Percentiles rank a stretch among this genome's conserved stretches.
Evolutionary conservation across 2,888 invertebrate genomes (phyloP).

Genomic region (Steinernema carpocapsae): DNA sequence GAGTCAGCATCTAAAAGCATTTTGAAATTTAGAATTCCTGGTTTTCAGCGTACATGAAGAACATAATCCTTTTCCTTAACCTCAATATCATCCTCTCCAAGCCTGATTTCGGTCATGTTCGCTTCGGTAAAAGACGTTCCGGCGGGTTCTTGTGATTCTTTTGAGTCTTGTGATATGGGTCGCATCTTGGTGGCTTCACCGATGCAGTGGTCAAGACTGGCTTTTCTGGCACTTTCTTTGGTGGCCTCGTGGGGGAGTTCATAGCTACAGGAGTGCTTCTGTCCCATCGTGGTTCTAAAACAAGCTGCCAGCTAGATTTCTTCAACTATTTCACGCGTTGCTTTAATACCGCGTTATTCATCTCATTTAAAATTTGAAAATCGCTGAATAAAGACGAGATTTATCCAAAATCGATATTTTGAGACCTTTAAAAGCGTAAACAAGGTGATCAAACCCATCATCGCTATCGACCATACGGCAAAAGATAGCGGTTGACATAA

Average conservation of each 20-base stretch:
- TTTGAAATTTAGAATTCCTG: background rate
- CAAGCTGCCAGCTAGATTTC: too few species aligned
- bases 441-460: too few species aligned
- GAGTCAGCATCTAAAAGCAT: background rate
- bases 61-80: background rate
- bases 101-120: background rate
- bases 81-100: background rate
- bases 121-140: background rate
- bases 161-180: background rate
- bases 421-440: too few species aligned
- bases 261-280: slow-evolving; percentile 12
- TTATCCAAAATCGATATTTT: too few species aligned
- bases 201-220: slow-evolving; percentile 3
- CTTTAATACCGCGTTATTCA: too few species aligned
- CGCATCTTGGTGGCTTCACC: background rate
- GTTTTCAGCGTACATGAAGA: background rate
- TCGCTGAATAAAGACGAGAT: too few species aligned
- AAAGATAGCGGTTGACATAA: too few species aligned
- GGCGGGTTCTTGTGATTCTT: background rate
- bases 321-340: too few species aligned
- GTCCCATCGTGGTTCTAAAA: slow-evolving; percentile 10
- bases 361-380: too few species aligned
- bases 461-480: too few species aligned
- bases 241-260: slow-evolving; percentile 4
- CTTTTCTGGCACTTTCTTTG: background rate